These are phyloP conservation scores for Aurelia coerulea DNA, from an alignment of 30 jellyfish, hydroid and myxozoan genomes.

Conservation along the genomic window DNA sequence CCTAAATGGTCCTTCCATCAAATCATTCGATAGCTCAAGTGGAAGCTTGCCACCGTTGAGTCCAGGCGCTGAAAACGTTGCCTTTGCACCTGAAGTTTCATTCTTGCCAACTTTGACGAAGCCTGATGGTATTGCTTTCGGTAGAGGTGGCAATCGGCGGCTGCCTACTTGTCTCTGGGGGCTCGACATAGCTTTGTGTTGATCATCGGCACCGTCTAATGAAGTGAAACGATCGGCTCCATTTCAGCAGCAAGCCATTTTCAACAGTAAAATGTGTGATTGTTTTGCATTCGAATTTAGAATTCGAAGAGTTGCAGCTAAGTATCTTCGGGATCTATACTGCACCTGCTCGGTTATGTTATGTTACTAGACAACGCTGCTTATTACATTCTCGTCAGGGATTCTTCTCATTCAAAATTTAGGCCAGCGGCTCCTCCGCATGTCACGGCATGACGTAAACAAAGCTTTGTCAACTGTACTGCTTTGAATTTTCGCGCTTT, in stretches of 20 bases:
- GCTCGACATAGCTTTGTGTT: slow-evolving; percentile 68
- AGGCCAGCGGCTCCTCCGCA: slow-evolving; percentile 36
- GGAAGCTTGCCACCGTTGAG: slow-evolving; percentile 27
- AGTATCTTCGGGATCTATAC: background rate
- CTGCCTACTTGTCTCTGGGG: slow-evolving; percentile 90
- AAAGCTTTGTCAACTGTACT: no score
- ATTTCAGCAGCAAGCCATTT: no score
- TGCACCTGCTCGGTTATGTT: slow-evolving; percentile 47
- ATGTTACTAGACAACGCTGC: slow-evolving; percentile 37
- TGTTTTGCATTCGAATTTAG: no score
- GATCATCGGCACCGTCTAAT: background rate
- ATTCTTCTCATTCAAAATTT: background rate
- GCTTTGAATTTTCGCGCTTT: no score
- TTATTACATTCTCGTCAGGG: no score
- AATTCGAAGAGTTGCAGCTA: no score
- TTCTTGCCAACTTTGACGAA: slow-evolving; percentile 45
- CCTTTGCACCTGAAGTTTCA: background rate
- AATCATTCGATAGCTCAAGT: slow-evolving; percentile 52
- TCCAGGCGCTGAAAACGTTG: slow-evolving; percentile 31
- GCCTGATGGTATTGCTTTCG: slow-evolving; percentile 50
- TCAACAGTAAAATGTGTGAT: no score
- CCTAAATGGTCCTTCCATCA: slow-evolving; percentile 78
- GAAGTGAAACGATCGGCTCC: background rate
- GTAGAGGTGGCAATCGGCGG: slow-evolving; percentile 91
- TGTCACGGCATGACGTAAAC: no score